Evolutionary conservation across 2,113 vertebrate species (phyloP).

Genomic region (Pomatorhinus ruficollis): DNA sequence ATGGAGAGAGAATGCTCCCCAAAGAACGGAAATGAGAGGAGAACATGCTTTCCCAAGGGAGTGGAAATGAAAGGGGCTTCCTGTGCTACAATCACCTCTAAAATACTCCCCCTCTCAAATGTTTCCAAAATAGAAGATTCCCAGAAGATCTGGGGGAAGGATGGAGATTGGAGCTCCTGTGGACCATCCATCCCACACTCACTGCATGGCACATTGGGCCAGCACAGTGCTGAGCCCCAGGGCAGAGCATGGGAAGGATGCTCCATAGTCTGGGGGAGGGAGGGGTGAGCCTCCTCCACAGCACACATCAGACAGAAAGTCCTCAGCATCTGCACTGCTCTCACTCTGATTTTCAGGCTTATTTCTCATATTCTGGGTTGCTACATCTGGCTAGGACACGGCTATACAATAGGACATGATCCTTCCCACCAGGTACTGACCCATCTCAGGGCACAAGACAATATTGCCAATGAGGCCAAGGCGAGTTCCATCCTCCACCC

Average conservation of each 20-base stretch:
- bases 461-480: background rate
- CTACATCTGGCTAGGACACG: background rate
- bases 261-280: rapidly evolving
- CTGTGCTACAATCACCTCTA: background rate
- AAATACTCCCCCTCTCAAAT: background rate
- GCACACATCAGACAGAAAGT: background rate
- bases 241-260: background rate
- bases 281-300: background rate
- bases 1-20: background rate
- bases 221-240: background rate
- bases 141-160: background rate
- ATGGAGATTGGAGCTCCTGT: background rate
- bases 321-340: background rate
- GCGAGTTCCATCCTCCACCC: background rate
- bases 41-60: background rate
- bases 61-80: background rate
- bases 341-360: background rate
- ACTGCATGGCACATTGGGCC: background rate
- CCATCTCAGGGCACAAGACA: background rate
- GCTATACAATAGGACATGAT: background rate
- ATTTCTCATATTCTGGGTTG: background rate
- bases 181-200: background rate
- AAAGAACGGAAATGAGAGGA: background rate
- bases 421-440: background rate
- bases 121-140: background rate